Base-by-base conservation (phyloP, 2,113 vertebrate species). In the Puffinus mauretanicus region DNA sequence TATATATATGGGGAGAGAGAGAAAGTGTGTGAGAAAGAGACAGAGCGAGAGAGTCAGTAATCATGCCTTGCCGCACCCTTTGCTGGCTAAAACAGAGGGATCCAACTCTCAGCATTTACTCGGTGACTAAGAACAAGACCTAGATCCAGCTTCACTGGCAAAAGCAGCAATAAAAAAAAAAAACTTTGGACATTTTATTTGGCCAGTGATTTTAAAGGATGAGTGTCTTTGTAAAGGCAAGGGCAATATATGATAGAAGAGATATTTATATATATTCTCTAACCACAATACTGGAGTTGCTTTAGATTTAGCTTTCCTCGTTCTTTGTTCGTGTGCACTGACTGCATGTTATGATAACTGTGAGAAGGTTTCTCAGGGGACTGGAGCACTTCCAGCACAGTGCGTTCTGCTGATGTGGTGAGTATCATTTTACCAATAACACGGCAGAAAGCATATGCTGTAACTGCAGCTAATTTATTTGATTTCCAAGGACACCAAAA, bases 291-390 rank as follows among this genome's bases (percentile, higher is more conserved):
- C 36, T 86, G 38, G 26, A 66, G 17, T 52, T 82, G 62, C 51
- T 96, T 96, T 94, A 85, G 64, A 88, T 92, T 92, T 79, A 87
- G 58, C 30, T 96, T 90, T 79, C 58, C 73, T 95, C n/a, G 27
- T 49, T 72, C 61, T 88, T 95, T 60, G 2, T 67, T 95, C 3
- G 0, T 73, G 65, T 92, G 72, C 87, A 57, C 62, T 93, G 92
- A 61, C 61, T 86, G 49, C 11, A 32, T 46, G 12, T 77, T 85
- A 34, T 80, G 61, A 69, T 86, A 81, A 88, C 46, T 55, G 19
- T 79, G 44, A 94, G 67, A 66, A 87, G 25, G 11, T 86, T 92
- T 92, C 75, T 87, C 65, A 40, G 36, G 65, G 21, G 11, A 78
- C 22, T 2, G 7, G 38, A 82, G 15, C 40, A 21, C 26, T 92